Conservation (phyloP, 2,113 vertebrate species). For the Lethenteron camtschaticum region DNA sequence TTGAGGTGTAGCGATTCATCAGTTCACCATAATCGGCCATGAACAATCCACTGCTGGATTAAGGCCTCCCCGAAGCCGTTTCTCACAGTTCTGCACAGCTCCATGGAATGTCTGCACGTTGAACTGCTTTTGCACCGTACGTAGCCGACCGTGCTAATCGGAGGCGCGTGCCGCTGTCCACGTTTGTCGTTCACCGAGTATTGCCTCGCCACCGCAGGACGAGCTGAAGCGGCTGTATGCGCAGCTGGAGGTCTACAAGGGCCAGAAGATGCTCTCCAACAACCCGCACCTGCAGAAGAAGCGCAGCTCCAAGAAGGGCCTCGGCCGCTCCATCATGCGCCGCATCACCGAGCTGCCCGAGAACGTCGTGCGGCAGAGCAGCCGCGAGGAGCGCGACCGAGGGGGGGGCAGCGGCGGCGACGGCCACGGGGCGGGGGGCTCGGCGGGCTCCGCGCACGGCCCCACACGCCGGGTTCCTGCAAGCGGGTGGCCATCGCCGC, state of each 20-base stretch:
- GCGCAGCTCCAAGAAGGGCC: constrained; percentile 29
- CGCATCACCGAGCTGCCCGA: constrained; percentile 38
- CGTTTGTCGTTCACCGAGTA: too few relatives aligned
- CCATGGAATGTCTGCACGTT: too few relatives aligned
- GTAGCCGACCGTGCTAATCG: too few relatives aligned
- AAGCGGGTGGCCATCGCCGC: constrained; percentile 17
- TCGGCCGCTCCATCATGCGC: constrained; percentile 37
- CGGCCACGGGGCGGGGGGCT: constrained; percentile 11
- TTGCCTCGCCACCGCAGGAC: constrained; percentile 26
- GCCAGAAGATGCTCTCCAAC: constrained; percentile 48
- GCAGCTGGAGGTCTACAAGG: constrained; percentile 62
- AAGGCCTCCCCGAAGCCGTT: too few relatives aligned
- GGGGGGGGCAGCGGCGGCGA: constrained; percentile 13
- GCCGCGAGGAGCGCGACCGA: constrained; percentile 31
- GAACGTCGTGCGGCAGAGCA: constrained; percentile 29
- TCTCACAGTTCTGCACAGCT: too few relatives aligned
- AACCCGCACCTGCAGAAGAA: constrained; percentile 76
- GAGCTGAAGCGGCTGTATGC: constrained; percentile 79
- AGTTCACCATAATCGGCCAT: too few relatives aligned
- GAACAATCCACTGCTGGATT: too few relatives aligned
- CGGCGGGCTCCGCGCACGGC: too few relatives aligned
- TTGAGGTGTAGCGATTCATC: too few relatives aligned
- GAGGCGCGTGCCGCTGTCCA: too few relatives aligned
- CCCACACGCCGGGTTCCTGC: constrained; percentile 22
- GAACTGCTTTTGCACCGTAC: too few relatives aligned